phyloP scores from a whole-genome alignment of 37 sponge, comb jelly and placozoan species.

The Halichondria panicea region DNA sequence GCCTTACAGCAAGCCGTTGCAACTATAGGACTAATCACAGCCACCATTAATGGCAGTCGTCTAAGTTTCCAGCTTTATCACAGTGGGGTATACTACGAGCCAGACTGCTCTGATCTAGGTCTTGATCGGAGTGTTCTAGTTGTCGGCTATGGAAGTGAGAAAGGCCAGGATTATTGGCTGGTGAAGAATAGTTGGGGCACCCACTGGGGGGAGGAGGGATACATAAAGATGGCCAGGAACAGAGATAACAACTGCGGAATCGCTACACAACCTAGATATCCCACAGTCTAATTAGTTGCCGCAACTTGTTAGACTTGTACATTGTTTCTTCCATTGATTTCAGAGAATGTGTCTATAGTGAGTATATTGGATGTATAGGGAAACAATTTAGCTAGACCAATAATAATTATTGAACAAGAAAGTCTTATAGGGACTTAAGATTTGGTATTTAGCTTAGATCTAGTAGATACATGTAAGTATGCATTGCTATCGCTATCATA shows the following conservation, averaged over 20 bases:
- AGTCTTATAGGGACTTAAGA: too few relatives aligned
- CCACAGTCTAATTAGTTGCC: too few relatives aligned
- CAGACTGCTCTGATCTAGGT: slow-evolving; percentile 62
- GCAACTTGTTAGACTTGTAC: too few relatives aligned
- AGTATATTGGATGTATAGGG: too few relatives aligned
- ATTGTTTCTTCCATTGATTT: too few relatives aligned
- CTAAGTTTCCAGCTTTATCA: slow-evolving; percentile 77
- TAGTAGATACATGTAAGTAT: too few relatives aligned
- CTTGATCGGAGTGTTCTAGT: slow-evolving; percentile 93
- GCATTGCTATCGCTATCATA: too few relatives aligned
- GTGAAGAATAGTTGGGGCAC: slow-evolving; percentile 98
- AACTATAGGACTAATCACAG: slow-evolving; percentile 84
- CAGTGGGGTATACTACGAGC: slow-evolving; percentile 86
- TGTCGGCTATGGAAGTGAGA: slow-evolving; percentile 82
- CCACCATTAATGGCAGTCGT: slow-evolving; percentile 86
- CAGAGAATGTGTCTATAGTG: too few relatives aligned
- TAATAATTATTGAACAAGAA: too few relatives aligned
- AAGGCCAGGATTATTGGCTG: slow-evolving; percentile 69
- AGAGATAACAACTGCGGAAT: slow-evolving; percentile 86
- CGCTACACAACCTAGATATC: slow-evolving; percentile 87
- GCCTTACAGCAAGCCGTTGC: slow-evolving; percentile 75
- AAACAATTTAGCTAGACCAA: too few relatives aligned
- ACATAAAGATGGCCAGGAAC: slow-evolving; percentile 76
- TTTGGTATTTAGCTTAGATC: too few relatives aligned
- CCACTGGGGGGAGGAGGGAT: slow-evolving; percentile 84